Evolutionary conservation across 2,113 vertebrate species (phyloP), one percentile per base, ranked within the genome.

Genomic region (Hydrolagus affinis): DNA sequence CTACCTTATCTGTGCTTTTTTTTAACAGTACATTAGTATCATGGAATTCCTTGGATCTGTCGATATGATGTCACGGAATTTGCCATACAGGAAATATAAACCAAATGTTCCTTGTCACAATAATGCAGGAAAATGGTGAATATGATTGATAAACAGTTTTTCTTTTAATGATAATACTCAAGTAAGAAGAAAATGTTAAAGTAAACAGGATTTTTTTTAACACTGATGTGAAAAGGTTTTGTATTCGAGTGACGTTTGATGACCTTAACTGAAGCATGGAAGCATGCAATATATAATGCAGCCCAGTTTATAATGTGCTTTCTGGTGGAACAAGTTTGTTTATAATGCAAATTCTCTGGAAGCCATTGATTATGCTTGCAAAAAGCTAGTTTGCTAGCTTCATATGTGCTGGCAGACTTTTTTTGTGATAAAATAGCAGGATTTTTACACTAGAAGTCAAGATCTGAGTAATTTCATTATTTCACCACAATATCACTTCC

Each of bases 21-120:
- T 87, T 57, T 17, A 59, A n/a, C 86, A 98, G 98, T 99, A 99
- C 88, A 96, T 98, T 91, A 99, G 98, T 91, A 92, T 98, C 86
- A 94, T 99, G 94, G 97, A 99, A 89, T 93, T 99, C 86, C 94
- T 99, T 88, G 95, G 96, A 85, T 99, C 98, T 28, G 87, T 99
- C 88, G 96, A 98, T 91, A 94, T 97, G 96, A 98, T 99, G 98
- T 94, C 94, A 32, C 94, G 96, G 44, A 99, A 98, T 90, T 89
- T 97, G n/a, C 98, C 98, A 0, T 99, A 98, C 75, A 94, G 97
- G 87, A 99, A 96, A 73, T 98, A 94, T 91, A 95, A 93, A 86
- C 98, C 98, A 19, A 85, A 92, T 77, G 91, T 95, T 88, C 90
- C 91, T 0, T 88, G 97, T 89, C 94, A 94, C 86, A 88, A 85